phyloP scores from a whole-genome alignment of 1,140 invertebrate genomes.

The Goniozus legneri region DNA sequence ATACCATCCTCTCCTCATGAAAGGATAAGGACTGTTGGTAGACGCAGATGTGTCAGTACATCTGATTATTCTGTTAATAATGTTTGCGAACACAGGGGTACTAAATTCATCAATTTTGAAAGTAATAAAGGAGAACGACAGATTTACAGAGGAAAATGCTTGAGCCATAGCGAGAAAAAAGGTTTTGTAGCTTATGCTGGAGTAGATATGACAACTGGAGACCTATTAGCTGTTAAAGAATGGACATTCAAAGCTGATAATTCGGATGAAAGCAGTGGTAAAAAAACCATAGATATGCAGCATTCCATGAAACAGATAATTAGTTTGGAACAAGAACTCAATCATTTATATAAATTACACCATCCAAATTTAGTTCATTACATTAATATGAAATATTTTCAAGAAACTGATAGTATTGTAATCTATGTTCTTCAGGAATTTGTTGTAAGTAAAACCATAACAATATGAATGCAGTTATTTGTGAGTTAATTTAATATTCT shows the following conservation, averaged over 20 bases:
- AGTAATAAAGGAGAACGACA: conserved; percentile 55
- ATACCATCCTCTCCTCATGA: conserved; percentile 45
- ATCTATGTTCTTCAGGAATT: conserved; percentile 68
- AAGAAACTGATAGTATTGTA: conserved; percentile 57
- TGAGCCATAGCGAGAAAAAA: conserved; percentile 62
- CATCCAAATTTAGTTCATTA: conserved; percentile 73
- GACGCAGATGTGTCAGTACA: conserved; percentile 38
- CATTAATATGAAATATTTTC: conserved; percentile 64
- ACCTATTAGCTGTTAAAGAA: conserved; percentile 66
- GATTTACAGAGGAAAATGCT: conserved; percentile 57
- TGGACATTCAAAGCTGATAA: conserved; percentile 61
- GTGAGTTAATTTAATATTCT: background rate
- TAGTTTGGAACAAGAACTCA: conserved; percentile 70
- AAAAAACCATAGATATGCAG: conserved; percentile 43
- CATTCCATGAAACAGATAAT: conserved; percentile 58
- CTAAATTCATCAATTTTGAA: conserved; percentile 56
- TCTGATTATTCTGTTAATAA: conserved; percentile 47
- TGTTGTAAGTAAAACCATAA: conserved; percentile 51
- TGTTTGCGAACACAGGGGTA: conserved; percentile 55
- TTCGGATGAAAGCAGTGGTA: conserved; percentile 17
- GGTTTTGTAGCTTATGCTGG: conserved; percentile 69
- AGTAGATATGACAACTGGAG: conserved; percentile 65
- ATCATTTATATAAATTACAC: conserved; percentile 63
- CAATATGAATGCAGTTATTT: background rate
- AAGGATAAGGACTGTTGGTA: conserved; percentile 30